These are phyloP conservation scores for Hozukius guyotensis DNA, from an alignment of 2,797 vertebrate genomes.

Conservation along the genomic window DNA sequence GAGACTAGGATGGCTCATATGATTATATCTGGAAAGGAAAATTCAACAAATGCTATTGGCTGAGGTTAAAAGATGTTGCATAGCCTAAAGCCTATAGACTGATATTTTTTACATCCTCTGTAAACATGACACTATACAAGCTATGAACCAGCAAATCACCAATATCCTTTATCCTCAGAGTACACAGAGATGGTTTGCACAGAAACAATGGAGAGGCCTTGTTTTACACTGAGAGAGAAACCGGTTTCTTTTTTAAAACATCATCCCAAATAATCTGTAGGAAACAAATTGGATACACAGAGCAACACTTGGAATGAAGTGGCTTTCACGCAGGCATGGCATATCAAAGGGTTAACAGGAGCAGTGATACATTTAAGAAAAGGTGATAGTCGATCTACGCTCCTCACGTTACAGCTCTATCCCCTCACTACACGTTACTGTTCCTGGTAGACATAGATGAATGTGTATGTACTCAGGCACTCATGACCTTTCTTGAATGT, in stretches of 20 bases:
- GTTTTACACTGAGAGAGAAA: neutral
- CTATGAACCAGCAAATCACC: neutral
- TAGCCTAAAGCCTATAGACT: neutral
- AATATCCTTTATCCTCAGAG: conserved; percentile 1
- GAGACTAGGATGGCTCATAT: neutral
- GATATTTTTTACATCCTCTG: neutral
- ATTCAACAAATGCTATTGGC: neutral
- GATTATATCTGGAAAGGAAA: neutral
- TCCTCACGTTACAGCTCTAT: conserved; percentile 59
- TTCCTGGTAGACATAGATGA: conserved; percentile 33
- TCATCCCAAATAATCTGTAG: neutral
- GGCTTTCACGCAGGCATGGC: conserved; percentile 25
- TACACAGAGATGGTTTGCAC: neutral
- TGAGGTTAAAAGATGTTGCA: neutral
- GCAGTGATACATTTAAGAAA: conserved; percentile 24
- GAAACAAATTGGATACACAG: conserved; percentile 27
- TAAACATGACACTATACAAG: neutral
- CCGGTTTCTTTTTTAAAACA: neutral
- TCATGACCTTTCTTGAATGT: conserved; percentile 19
- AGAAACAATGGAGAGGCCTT: neutral
- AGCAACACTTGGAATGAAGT: neutral
- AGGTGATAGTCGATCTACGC: conserved; percentile 12
- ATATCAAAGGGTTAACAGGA: conserved; percentile 51
- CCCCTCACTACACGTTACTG: conserved; percentile 43
- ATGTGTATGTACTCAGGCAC: conserved; percentile 17